Evolutionary conservation across 2,797 vertebrate species (phyloP).

Genomic region (Oreortyx pictus): DNA sequence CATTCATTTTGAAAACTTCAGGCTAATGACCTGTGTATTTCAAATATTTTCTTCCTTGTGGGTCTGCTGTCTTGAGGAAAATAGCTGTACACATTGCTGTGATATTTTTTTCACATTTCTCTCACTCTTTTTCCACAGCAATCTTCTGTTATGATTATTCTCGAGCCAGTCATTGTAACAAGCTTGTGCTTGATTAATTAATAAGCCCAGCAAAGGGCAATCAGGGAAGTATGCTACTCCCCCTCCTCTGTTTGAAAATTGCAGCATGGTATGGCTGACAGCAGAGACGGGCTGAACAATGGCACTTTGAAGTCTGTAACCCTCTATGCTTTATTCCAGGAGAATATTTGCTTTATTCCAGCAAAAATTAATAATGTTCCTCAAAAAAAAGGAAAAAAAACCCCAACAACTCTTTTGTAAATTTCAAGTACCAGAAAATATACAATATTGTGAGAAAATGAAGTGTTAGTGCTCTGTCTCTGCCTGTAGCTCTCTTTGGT

Average conservation of each 20-base stretch:
- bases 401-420: constrained; percentile 31
- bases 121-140: background rate
- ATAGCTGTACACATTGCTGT: background rate
- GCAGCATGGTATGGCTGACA: background rate
- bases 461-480: constrained; percentile 4
- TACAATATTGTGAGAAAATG: background rate
- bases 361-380: constrained; percentile 33
- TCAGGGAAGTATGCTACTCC: constrained; percentile 44
- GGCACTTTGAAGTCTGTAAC: constrained; percentile 40
- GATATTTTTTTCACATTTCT: background rate
- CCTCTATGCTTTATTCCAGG: background rate
- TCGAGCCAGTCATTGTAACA: constrained; percentile 31
- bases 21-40: background rate
- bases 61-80: background rate
- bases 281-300: constrained; percentile 15
- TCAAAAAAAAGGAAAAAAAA: background rate
- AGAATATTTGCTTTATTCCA: background rate
- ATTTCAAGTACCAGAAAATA: constrained; percentile 53
- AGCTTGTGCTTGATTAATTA: constrained; percentile 73
- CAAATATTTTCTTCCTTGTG: background rate
- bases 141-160: constrained; percentile 1
- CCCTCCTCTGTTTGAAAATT: constrained; percentile 54
- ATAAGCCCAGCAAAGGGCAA: constrained; percentile 41
- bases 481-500: background rate
- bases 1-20: background rate